These are phyloP conservation scores for Holothuria leucospilota DNA, from an alignment of 53 echinoderm and acorn worm genomes.

Conservation along the genomic window DNA sequence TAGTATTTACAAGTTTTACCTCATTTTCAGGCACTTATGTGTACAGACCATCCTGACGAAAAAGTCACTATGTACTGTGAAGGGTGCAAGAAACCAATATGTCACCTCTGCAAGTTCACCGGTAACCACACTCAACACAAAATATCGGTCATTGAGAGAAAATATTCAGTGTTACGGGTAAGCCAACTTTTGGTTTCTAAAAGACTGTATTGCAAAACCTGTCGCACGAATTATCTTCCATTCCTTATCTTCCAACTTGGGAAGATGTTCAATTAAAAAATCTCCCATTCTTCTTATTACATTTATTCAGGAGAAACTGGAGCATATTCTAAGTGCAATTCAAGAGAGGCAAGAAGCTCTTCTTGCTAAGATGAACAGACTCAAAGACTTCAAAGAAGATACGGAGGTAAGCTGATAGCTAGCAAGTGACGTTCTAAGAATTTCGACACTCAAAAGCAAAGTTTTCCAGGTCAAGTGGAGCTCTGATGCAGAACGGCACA, in stretches of 20 bases:
- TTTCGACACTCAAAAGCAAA: neutral
- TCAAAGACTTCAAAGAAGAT: constrained; percentile 35
- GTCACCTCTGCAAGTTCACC: constrained; percentile 90
- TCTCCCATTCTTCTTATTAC: neutral
- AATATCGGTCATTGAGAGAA: constrained; percentile 84
- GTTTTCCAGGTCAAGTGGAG: neutral
- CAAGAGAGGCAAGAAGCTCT: constrained; percentile 21
- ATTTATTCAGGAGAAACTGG: constrained; percentile 70
- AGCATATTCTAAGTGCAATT: constrained; percentile 52
- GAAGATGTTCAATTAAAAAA: too few relatives aligned
- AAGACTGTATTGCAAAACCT: neutral
- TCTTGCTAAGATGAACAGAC: neutral
- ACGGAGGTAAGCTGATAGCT: constrained; percentile 48
- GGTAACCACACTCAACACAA: constrained; percentile 89
- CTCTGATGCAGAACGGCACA: neutral
- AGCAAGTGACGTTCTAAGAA: too few relatives aligned
- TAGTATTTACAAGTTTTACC: neutral
- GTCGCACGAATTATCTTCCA: neutral
- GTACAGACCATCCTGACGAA: constrained; percentile 91
- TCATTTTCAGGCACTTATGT: constrained; percentile 78
- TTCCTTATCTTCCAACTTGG: neutral
- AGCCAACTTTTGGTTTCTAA: neutral
- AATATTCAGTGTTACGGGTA: constrained; percentile 73
- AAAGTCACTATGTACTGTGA: constrained; percentile 97
- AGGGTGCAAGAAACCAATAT: constrained; percentile 95